Evolutionary conservation across 2,797 vertebrate species (phyloP).

Genomic region (Chaetodon trifasciatus): DNA sequence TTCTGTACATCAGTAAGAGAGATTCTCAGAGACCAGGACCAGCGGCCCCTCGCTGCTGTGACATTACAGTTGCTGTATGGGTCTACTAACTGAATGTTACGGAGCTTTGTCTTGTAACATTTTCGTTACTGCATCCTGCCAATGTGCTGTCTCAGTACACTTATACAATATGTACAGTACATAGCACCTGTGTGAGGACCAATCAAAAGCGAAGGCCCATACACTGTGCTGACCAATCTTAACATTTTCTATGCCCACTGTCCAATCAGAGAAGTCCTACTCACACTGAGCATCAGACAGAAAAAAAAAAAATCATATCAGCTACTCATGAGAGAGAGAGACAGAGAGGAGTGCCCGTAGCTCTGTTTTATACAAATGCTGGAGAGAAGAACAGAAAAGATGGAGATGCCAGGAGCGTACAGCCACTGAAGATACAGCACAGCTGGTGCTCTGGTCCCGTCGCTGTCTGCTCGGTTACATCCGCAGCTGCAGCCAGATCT

Average conservation of each 20-base stretch:
- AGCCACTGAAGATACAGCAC: conserved; percentile 74
- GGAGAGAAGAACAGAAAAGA: conserved; percentile 61
- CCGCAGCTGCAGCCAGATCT: conserved; percentile 44
- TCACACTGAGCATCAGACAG: conserved; percentile 82
- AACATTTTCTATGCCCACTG: conserved; percentile 55
- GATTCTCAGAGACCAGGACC: conserved; percentile 80
- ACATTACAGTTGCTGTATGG: conserved; percentile 73
- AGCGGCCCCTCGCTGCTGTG: conserved; percentile 42
- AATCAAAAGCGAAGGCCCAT: conserved; percentile 51
- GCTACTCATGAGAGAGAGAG: conserved; percentile 61
- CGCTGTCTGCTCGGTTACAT: conserved; percentile 32
- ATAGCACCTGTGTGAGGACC: conserved; percentile 83
- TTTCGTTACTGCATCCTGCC: conserved; percentile 38
- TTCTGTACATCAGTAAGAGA: conserved; percentile 93
- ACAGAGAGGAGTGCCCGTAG: conserved; percentile 39
- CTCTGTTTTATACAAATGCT: conserved; percentile 65
- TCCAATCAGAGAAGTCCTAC: conserved; percentile 85
- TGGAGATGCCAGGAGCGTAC: conserved; percentile 70
- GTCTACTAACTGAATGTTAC: conserved; percentile 56
- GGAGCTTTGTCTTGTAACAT: conserved; percentile 41
- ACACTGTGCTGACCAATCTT: conserved; percentile 55
- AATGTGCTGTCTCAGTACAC: conserved; percentile 88
- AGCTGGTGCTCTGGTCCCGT: conserved; percentile 46
- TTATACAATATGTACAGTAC: conserved; percentile 98
- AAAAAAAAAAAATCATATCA: conserved; percentile 68